Conservation (phyloP, 2,888 invertebrate species). For the Lobophora halterata region DNA sequence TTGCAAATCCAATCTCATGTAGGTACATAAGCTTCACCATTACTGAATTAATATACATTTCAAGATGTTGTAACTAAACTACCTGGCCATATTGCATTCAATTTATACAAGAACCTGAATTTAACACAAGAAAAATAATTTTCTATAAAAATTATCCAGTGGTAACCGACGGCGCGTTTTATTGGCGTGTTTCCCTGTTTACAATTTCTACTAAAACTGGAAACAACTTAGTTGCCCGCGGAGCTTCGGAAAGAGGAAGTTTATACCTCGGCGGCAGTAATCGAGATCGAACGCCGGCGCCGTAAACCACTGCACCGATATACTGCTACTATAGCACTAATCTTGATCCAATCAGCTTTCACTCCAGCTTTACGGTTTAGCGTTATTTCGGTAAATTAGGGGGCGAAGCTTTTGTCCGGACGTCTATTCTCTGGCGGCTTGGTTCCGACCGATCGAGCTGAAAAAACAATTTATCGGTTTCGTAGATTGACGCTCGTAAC, state of each 20-base stretch:
- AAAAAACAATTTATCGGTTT: conserved; percentile 37
- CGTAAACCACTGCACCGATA: conserved; percentile 41
- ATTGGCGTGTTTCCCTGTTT: conserved; percentile 34
- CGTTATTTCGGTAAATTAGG: conserved; percentile 34
- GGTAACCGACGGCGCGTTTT: conserved; percentile 36
- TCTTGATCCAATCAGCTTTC: conserved; percentile 36
- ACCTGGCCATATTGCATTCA: conserved; percentile 6
- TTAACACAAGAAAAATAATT: conserved; percentile 31
- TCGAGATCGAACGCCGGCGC: conserved; percentile 40
- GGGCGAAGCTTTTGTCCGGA: conserved; percentile 31
- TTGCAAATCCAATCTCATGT: conserved; percentile 17
- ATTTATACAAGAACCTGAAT: conserved; percentile 14
- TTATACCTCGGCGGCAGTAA: conserved; percentile 47
- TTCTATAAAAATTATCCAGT: conserved; percentile 31
- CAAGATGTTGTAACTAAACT: too few species aligned
- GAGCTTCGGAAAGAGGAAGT: conserved; percentile 35
- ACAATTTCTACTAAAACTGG: conserved; percentile 42
- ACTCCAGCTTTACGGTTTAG: conserved; percentile 30
- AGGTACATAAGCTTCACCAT: conserved; percentile 11
- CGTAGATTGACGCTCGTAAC: conserved; percentile 36
- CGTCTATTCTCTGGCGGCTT: conserved; percentile 30
- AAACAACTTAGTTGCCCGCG: conserved; percentile 47
- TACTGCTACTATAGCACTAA: conserved; percentile 32
- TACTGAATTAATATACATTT: conserved; percentile 14
- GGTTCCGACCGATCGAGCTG: conserved; percentile 31